Conservation (phyloP, 2,888 invertebrate species). For the Atethmia centrago region DNA sequence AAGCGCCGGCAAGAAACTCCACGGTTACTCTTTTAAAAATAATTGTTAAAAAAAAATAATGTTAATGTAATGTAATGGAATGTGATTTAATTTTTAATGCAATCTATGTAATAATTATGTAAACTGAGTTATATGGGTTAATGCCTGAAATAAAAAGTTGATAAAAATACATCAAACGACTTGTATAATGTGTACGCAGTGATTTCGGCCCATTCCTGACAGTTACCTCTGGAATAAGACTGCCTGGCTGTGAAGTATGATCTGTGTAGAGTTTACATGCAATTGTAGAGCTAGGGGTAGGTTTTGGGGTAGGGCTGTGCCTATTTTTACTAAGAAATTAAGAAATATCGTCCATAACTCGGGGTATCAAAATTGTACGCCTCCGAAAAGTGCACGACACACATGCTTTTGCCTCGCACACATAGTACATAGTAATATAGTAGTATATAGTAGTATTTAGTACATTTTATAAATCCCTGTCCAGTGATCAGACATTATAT, state of each 20-base stretch:
- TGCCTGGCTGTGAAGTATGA: constrained; percentile 4
- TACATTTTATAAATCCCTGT: no score
- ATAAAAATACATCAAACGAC: constrained; percentile 7
- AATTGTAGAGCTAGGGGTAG: no score
- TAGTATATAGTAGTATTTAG: no score
- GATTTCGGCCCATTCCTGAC: constrained; percentile 44
- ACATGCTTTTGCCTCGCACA: neutral
- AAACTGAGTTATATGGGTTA: no score
- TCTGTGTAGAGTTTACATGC: constrained; percentile 23
- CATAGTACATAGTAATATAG: no score
- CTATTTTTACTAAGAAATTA: neutral
- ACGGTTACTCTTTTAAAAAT: no score
- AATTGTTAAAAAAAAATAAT: no score
- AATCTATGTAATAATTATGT: no score
- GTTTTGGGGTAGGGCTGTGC: constrained; percentile 40
- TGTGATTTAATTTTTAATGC: no score
- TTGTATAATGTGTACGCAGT: constrained; percentile 24
- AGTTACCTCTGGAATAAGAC: constrained; percentile 51
- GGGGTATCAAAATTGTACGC: neutral
- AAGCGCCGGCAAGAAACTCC: no score
- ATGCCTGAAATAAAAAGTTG: no score
- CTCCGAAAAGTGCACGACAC: neutral
- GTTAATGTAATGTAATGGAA: no score
- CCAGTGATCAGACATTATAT: neutral
- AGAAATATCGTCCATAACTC: neutral